Conservation (phyloP, 2,888 invertebrate genomes). For the Cantharis rustica region DNA sequence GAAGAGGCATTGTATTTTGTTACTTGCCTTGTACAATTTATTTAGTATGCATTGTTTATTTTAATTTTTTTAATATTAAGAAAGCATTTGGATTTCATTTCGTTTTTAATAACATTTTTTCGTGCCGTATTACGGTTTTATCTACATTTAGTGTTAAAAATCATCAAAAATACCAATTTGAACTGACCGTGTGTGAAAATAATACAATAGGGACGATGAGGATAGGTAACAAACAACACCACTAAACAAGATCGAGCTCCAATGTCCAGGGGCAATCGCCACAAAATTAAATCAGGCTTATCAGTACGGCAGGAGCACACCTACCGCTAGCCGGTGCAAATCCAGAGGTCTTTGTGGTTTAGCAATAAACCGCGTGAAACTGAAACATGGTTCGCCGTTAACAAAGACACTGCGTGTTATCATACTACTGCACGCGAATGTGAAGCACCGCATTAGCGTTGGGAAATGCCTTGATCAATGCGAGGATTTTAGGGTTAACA, state of each 20-base stretch:
- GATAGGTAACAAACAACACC: slow-evolving; percentile 43
- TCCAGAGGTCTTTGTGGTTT: slow-evolving; percentile 44
- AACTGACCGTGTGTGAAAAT: background rate
- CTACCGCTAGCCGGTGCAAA: slow-evolving; percentile 40
- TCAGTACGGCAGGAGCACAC: slow-evolving; percentile 44
- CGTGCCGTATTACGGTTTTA: background rate
- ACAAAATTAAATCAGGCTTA: slow-evolving; percentile 54
- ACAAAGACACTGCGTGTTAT: slow-evolving; percentile 44
- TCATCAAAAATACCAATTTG: background rate
- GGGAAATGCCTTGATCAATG: slow-evolving; percentile 39
- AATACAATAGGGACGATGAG: slow-evolving; percentile 31
- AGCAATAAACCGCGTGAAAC: slow-evolving; percentile 46
- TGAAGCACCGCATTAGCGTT: slow-evolving; percentile 44
- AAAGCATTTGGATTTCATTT: background rate
- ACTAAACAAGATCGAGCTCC: slow-evolving; percentile 50
- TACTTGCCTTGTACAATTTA: background rate
- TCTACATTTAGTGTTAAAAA: background rate
- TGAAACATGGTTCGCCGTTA: slow-evolving; percentile 37
- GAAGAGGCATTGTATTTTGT: background rate
- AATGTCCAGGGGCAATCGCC: slow-evolving; percentile 48
- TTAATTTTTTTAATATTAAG: background rate
- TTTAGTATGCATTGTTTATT: background rate
- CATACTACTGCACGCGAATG: slow-evolving; percentile 43
- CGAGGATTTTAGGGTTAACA: slow-evolving; percentile 32
- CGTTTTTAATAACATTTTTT: background rate